Evolutionary conservation across 2,888 invertebrate genomes (phyloP).

Genomic region (Oscheius sp.): DNA sequence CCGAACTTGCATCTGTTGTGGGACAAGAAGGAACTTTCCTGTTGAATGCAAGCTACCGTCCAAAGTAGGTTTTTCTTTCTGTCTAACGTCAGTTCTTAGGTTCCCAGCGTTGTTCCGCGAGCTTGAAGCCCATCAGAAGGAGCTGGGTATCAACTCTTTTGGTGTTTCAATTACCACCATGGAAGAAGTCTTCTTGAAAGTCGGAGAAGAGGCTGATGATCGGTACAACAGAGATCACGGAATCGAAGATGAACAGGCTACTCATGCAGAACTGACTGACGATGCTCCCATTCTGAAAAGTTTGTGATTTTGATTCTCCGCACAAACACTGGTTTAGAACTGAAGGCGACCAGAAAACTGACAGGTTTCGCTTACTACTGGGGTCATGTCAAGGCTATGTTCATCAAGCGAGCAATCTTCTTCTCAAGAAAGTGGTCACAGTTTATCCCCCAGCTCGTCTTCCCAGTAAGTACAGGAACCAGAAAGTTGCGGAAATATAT

Average conservation of each 20-base stretch:
- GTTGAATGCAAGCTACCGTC: constrained; percentile 40
- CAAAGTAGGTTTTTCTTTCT: background rate
- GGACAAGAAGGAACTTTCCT: constrained; percentile 84
- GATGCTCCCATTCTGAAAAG: constrained; percentile 49
- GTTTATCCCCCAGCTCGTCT: constrained; percentile 64
- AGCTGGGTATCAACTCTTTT: constrained; percentile 82
- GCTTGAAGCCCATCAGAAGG: constrained; percentile 79
- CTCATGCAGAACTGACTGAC: constrained; percentile 41
- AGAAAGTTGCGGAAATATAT: background rate
- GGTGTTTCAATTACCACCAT: constrained; percentile 87
- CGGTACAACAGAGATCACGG: constrained; percentile 43
- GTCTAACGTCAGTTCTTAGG: constrained; percentile 25
- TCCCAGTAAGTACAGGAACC: constrained; percentile 48
- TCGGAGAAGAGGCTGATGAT: constrained; percentile 63
- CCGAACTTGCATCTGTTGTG: constrained; percentile 80
- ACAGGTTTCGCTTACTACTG: constrained; percentile 50
- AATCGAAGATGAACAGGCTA: constrained; percentile 39
- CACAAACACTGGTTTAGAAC: constrained; percentile 33
- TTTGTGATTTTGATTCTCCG: background rate
- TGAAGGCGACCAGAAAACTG: constrained; percentile 43
- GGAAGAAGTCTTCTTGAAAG: constrained; percentile 88
- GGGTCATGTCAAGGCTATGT: constrained; percentile 64
- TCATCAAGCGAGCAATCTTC: constrained; percentile 63
- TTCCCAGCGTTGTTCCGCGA: constrained; percentile 80
- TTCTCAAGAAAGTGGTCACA: constrained; percentile 65